Conservation (phyloP, 2,113 vertebrate species). For the Motacilla tschutschensis region DNA sequence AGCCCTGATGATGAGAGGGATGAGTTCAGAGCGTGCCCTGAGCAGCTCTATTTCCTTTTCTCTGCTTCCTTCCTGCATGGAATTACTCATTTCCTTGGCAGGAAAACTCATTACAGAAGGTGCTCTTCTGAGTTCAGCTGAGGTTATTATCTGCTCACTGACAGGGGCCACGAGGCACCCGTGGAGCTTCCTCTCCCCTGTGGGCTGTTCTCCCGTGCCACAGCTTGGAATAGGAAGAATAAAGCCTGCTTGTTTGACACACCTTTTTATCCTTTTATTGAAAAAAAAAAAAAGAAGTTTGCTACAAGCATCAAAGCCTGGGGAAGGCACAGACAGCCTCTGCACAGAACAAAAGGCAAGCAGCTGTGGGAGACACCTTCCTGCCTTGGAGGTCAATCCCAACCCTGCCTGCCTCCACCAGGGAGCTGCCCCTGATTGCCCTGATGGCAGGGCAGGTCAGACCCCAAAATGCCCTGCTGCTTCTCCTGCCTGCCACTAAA, state of each 20-base stretch:
- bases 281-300: background rate
- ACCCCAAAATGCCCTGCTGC: background rate
- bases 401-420: background rate
- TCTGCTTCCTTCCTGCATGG: conserved; percentile 38
- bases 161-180: background rate
- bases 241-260: background rate
- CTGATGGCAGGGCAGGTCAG: background rate
- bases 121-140: background rate
- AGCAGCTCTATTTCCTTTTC: background rate
- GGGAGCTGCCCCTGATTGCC: background rate
- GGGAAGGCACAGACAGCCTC: fast-evolving
- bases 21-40: background rate
- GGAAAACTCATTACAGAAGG: background rate
- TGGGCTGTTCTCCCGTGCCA: background rate
- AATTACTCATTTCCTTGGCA: conserved; percentile 49
- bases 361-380: background rate
- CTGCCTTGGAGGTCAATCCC: background rate
- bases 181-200: background rate
- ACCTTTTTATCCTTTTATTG: background rate
- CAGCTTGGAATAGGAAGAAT: background rate
- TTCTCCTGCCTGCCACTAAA: background rate
- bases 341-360: background rate
- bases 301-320: background rate
- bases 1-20: fast-evolving
- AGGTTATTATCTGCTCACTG: background rate